These are phyloP conservation scores for Drosophila punjabiensis DNA, from an alignment of 1,140 invertebrate genomes.

Conservation along the genomic window DNA sequence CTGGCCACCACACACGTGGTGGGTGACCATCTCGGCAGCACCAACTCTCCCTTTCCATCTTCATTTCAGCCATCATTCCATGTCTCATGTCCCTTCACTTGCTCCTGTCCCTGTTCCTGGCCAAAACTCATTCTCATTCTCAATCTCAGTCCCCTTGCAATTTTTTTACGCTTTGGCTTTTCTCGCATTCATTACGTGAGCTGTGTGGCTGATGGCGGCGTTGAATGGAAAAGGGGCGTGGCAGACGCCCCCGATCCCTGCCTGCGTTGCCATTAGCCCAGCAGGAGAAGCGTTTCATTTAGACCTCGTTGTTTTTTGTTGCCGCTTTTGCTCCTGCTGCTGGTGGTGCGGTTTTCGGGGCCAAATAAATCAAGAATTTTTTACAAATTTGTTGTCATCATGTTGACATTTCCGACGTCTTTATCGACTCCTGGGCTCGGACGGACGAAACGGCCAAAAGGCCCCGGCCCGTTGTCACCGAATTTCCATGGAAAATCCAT, in stretches of 20 bases:
- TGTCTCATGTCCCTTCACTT: neutral
- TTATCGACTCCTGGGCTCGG: constrained; percentile 63
- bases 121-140: constrained; percentile 19
- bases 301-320: constrained; percentile 60
- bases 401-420: constrained; percentile 83
- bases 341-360: constrained; percentile 41
- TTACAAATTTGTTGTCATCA: constrained; percentile 84
- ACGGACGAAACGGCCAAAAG: constrained; percentile 28
- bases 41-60: neutral
- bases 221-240: constrained; percentile 44
- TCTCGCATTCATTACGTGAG: constrained; percentile 78
- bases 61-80: neutral
- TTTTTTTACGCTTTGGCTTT: constrained; percentile 72
- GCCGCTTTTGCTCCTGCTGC: constrained; percentile 16
- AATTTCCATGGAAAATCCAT: constrained; percentile 52
- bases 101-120: neutral
- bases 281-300: constrained; percentile 66
- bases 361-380: constrained; percentile 82
- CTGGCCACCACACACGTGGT: constrained; percentile 34
- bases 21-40: constrained; percentile 16
- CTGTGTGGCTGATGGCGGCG: constrained; percentile 67
- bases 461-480: constrained; percentile 40
- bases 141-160: constrained; percentile 46
- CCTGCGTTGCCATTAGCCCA: constrained; percentile 66
- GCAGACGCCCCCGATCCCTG: constrained; percentile 9